Evolutionary conservation across 1,140 invertebrate species (phyloP).

Genomic region (Achroia grisella): DNA sequence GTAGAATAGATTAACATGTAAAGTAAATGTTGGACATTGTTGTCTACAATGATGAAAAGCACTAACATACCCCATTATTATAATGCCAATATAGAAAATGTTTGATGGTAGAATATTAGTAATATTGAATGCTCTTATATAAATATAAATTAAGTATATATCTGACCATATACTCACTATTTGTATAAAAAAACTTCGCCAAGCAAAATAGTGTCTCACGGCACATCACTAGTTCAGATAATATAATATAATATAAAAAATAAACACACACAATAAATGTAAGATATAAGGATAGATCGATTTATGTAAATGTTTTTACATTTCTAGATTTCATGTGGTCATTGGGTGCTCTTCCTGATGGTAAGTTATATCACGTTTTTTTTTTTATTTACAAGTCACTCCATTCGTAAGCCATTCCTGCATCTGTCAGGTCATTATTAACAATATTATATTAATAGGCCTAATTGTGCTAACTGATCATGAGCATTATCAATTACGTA

Average conservation of each 20-base stretch:
- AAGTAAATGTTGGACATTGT: conserved; percentile 37
- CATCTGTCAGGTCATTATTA: conserved; percentile 35
- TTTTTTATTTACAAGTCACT: conserved; percentile 36
- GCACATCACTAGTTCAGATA: conserved; percentile 38
- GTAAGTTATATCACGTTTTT: conserved; percentile 80
- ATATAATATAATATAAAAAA: conserved; percentile 32
- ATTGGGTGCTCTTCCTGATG: conserved; percentile 96
- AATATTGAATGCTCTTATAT: conserved; percentile 39
- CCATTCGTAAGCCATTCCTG: conserved; percentile 26
- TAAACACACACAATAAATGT: conserved; percentile 44
- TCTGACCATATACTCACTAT: conserved; percentile 26
- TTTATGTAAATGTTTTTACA: conserved; percentile 79
- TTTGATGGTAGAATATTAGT: conserved; percentile 43
- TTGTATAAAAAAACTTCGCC: conserved; percentile 42
- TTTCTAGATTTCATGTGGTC: conserved; percentile 98
- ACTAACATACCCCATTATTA: conserved; percentile 61
- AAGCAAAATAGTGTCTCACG: conserved; percentile 72
- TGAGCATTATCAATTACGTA: conserved; percentile 32
- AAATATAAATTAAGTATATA: conserved; percentile 36
- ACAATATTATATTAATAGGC: conserved; percentile 1
- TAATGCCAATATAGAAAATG: conserved; percentile 37
- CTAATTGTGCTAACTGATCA: conserved; percentile 30
- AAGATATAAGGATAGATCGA: conserved; percentile 68
- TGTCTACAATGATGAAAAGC: conserved; percentile 32
- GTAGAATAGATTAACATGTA: conserved; percentile 69